phyloP scores from a whole-genome alignment of 2,888 invertebrate genomes.

The Ormyrus pomaceus region DNA sequence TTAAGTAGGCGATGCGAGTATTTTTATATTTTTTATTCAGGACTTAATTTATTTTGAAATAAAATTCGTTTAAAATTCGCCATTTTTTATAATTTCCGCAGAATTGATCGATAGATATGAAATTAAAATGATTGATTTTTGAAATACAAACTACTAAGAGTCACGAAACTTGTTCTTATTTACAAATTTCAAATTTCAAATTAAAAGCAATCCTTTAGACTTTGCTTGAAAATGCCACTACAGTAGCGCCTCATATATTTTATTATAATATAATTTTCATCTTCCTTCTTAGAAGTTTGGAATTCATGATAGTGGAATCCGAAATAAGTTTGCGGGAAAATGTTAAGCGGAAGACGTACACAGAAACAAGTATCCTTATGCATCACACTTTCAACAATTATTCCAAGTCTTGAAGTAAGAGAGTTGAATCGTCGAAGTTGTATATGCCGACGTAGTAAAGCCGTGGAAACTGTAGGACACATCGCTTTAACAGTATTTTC shows the following conservation, averaged over 20 bases:
- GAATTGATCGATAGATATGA: no score
- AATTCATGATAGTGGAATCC: neutral
- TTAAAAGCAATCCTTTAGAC: neutral
- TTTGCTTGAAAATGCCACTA: neutral
- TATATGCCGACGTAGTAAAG: neutral
- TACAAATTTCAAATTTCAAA: no score
- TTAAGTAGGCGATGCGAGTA: no score
- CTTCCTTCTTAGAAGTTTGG: neutral
- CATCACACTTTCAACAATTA: neutral
- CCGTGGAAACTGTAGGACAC: neutral
- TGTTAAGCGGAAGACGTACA: neutral
- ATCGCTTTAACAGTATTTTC: neutral
- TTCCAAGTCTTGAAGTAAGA: neutral
- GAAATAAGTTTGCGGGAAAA: neutral
- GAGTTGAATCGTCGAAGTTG: neutral
- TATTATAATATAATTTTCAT: neutral
- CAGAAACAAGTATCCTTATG: neutral
- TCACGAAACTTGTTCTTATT: no score
- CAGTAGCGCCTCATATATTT: neutral
- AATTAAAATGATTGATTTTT: no score
- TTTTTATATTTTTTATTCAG: no score
- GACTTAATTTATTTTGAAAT: no score
- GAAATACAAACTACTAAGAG: no score
- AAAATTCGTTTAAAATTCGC: no score
- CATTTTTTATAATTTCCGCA: no score